Evolutionary conservation across 2,797 vertebrate genomes (phyloP).

Genomic region (Strix occidentalis): DNA sequence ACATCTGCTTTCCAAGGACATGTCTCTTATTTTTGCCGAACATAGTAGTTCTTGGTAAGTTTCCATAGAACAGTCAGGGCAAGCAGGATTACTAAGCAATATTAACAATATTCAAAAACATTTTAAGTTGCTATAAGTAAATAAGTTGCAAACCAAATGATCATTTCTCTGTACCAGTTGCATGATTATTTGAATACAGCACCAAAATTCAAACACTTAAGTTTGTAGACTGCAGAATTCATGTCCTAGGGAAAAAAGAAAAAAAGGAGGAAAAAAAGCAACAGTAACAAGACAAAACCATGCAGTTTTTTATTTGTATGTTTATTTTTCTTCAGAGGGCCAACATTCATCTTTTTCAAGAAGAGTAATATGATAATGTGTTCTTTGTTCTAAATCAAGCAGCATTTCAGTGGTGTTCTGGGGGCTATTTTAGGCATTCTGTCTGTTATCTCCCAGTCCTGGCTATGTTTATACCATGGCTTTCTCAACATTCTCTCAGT

Average conservation of each 20-base stretch:
- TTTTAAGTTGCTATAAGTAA: no score
- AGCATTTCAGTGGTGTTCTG: not conserved
- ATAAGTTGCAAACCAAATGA: no score
- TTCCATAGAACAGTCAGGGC: no score
- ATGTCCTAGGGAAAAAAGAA: fast-evolving
- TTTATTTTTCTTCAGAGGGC: not conserved
- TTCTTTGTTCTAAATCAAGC: not conserved
- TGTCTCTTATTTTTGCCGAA: no score
- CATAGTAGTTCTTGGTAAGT: no score
- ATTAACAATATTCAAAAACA: no score
- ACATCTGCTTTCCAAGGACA: no score
- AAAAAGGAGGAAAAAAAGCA: not conserved
- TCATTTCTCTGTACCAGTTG: no score
- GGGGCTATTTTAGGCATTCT: not conserved
- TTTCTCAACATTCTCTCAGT: not conserved
- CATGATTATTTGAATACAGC: not conserved
- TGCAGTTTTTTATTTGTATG: not conserved
- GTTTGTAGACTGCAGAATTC: not conserved
- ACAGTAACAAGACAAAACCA: not conserved
- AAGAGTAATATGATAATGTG: not conserved
- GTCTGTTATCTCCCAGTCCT: not conserved
- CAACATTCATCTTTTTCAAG: not conserved
- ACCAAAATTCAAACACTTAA: not conserved
- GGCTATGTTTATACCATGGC: not conserved
- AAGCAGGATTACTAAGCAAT: no score